Evolutionary conservation across 2,797 vertebrate genomes (phyloP), one percentile per base, ranked within the genome.

Genomic region (Coranthus polyacanthus): DNA sequence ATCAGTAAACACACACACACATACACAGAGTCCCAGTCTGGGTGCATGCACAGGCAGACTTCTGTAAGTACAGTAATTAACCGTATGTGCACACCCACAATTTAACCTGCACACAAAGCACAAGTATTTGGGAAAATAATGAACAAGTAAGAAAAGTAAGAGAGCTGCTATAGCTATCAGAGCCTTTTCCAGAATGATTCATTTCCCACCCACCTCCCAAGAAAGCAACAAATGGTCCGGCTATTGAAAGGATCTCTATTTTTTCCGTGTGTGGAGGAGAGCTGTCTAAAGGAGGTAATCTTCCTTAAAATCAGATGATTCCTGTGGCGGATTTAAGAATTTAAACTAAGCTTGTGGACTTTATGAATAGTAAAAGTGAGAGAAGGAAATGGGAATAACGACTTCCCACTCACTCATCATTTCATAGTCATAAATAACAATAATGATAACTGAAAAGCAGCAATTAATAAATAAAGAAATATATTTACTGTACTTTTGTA

Each of bases 1-100:
- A 87, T 84, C 78, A 78, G 79, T 78, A 76, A 85, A 75, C 18
- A 70, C 12, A 37, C 38, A 52, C 18, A 42, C 43, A 43, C 49
- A 29, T 24, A 34, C 45, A 36, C 44, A 29, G 39, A 29, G 6
- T n/a, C 26, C n/a, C 46, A 75, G 73, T 29, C 26, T 29, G 18
- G n/a, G 51, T 41, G 37, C 47, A 58, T 38, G 36, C 26, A 53
- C 21, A 6, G 38, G 12, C 29, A 72, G 49, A 75, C 50, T 26
- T 62, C 45, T 41, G 69, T 16, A 50, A 59, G 29, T 60, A 29
- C 26, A 65, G 26, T 70, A 62, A 79, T 74, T 64, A 72, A 54
- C 68, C 18, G 20, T 34, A 16, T 68, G 61, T 51, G 24, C 20
- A 38, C 34, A 61, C n/a, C n/a, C 57, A 57, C 47, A 60, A 17